Evolutionary conservation across 2,113 vertebrate genomes (phyloP).

Genomic region (Piprites chloris): DNA sequence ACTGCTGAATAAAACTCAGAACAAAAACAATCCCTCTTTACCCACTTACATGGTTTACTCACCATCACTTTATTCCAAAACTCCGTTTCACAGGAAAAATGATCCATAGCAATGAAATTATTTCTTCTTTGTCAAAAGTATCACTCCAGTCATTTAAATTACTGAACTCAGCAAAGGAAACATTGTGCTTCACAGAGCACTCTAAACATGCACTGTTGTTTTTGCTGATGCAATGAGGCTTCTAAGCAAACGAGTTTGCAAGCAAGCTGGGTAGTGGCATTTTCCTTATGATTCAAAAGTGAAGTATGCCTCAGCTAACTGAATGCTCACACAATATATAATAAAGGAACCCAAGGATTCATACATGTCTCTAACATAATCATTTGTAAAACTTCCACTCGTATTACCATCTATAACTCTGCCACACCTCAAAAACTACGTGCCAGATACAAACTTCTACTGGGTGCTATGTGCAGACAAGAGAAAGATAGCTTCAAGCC

Average conservation of each 20-base stretch:
- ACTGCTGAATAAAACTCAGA: slow-evolving; percentile 53
- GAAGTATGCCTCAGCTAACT: slow-evolving; percentile 68
- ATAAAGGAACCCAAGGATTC: slow-evolving; percentile 66
- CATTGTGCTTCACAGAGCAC: slow-evolving; percentile 52
- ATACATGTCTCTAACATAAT: slow-evolving; percentile 49
- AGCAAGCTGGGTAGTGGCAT: slow-evolving; percentile 68
- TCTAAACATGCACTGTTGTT: slow-evolving; percentile 10
- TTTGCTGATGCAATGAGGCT: slow-evolving; percentile 58
- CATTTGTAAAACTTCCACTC: slow-evolving; percentile 57
- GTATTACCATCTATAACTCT: slow-evolving; percentile 2
- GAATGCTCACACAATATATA: slow-evolving; percentile 58
- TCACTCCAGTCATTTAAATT: slow-evolving; percentile 39
- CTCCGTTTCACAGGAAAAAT: slow-evolving; percentile 63
- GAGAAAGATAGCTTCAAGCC: slow-evolving; percentile 46
- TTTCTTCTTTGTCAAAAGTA: slow-evolving; percentile 54
- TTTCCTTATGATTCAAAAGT: slow-evolving; percentile 75
- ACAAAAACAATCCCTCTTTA: slow-evolving; percentile 32
- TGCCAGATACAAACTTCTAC: slow-evolving; percentile 60
- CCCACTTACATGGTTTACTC: slow-evolving; percentile 61
- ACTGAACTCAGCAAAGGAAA: slow-evolving; percentile 46
- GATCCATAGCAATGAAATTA: slow-evolving; percentile 64
- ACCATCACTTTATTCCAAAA: slow-evolving; percentile 75
- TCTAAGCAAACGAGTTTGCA: slow-evolving; percentile 64
- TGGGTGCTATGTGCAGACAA: slow-evolving; percentile 54
- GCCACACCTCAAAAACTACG: slow-evolving; percentile 59